phyloP scores from a whole-genome alignment of 1,140 invertebrate species.

The Drosophila oshimai region DNA sequence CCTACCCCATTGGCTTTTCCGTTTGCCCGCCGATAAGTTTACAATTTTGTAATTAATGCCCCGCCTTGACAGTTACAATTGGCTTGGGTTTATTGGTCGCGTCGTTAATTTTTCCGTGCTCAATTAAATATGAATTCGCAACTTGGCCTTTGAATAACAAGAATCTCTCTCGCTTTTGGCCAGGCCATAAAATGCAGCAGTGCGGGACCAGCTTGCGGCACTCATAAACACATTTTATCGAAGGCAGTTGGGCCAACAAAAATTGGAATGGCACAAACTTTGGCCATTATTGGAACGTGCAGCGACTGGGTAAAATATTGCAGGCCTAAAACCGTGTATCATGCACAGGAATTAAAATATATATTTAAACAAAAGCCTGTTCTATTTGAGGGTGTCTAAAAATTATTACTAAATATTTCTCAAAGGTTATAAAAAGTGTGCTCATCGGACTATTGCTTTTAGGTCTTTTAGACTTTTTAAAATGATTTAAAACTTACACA shows the following conservation, averaged over 20 bases:
- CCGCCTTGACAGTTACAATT: slow-evolving; percentile 51
- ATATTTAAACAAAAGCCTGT: too few species aligned
- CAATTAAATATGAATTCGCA: slow-evolving; percentile 50
- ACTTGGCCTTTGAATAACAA: slow-evolving; percentile 29
- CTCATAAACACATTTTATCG: slow-evolving; percentile 55
- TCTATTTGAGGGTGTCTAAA: too few species aligned
- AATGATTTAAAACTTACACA: too few species aligned
- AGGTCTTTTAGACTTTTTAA: too few species aligned
- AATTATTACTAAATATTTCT: too few species aligned
- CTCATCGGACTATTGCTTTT: too few species aligned
- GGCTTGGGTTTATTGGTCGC: background rate
- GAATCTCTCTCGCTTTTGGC: background rate
- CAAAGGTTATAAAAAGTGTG: too few species aligned
- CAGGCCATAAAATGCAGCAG: slow-evolving; percentile 51
- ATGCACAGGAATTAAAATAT: background rate
- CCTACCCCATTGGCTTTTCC: background rate
- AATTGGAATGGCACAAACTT: slow-evolving; percentile 19
- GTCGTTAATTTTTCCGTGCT: slow-evolving; percentile 25
- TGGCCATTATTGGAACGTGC: slow-evolving; percentile 59
- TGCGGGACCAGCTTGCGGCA: slow-evolving; percentile 7
- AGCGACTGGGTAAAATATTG: slow-evolving; percentile 19
- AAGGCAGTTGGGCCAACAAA: slow-evolving; percentile 13
- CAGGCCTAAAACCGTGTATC: background rate
- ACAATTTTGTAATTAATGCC: slow-evolving; percentile 58
- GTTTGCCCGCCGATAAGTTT: slow-evolving; percentile 4